These are phyloP conservation scores for Lepus timidus DNA, from an alignment of 2,113 vertebrate species.

Conservation along the genomic window DNA sequence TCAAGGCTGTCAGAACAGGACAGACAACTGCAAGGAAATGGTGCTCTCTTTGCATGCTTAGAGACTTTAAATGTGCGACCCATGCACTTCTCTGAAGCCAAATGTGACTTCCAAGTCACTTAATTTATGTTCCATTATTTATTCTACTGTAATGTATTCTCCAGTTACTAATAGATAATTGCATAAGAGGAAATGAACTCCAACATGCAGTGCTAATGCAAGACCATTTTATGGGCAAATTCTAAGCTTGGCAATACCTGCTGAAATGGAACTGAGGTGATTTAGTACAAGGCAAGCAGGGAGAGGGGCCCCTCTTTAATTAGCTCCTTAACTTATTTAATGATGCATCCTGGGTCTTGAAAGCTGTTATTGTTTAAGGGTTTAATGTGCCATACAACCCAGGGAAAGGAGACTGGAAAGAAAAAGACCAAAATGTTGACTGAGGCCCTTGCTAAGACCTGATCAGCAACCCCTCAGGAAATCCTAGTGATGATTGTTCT, in stretches of 20 bases:
- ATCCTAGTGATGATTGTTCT: fast-evolving
- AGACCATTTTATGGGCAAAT: constrained; percentile 71
- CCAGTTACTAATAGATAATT: constrained; percentile 77
- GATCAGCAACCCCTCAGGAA: neutral
- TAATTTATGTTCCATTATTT: constrained; percentile 76
- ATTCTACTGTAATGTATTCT: constrained; percentile 72
- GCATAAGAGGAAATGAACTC: constrained; percentile 67
- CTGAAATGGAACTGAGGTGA: constrained; percentile 77
- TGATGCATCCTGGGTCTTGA: constrained; percentile 72
- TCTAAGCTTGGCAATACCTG: constrained; percentile 74
- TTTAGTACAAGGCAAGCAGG: constrained; percentile 68
- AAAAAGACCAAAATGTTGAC: neutral
- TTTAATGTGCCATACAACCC: constrained; percentile 69
- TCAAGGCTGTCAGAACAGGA: neutral
- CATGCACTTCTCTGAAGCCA: constrained; percentile 13
- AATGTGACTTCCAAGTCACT: constrained; percentile 35
- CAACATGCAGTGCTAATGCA: constrained; percentile 59
- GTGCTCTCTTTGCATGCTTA: neutral
- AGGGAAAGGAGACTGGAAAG: constrained; percentile 13
- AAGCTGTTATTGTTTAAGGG: constrained; percentile 77
- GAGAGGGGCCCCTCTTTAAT: constrained; percentile 76
- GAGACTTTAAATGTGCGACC: neutral
- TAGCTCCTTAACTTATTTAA: constrained; percentile 82
- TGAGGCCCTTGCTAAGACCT: neutral
- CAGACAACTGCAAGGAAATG: fast-evolving